Conservation (phyloP, 1,140 invertebrate species). For the Hydropsyche tenuis region DNA sequence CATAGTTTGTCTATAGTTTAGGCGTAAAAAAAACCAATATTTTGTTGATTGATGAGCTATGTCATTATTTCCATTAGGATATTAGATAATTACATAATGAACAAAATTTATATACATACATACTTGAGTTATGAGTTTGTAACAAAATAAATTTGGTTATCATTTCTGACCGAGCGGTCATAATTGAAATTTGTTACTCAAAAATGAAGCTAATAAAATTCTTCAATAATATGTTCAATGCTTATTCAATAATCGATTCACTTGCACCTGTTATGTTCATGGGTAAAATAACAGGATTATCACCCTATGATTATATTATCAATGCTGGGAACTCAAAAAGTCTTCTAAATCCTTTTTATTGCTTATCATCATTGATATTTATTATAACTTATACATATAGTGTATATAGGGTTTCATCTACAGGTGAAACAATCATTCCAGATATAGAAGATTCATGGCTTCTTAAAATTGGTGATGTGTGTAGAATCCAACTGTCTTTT, state of each 20-base stretch:
- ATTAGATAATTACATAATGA: too few relatives aligned
- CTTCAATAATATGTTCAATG: background rate
- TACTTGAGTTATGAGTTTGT: too few relatives aligned
- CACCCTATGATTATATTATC: background rate
- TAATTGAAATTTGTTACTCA: background rate
- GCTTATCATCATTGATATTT: background rate
- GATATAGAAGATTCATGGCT: background rate
- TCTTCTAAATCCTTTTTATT: background rate
- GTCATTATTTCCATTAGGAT: too few relatives aligned
- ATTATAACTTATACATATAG: background rate
- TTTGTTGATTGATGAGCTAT: too few relatives aligned
- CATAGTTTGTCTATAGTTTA: too few relatives aligned
- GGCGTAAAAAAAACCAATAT: too few relatives aligned
- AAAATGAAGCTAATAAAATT: slow-evolving; percentile 1
- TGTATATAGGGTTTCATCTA: background rate
- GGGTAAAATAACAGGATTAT: background rate
- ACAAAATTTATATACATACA: too few relatives aligned
- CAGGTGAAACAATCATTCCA: background rate
- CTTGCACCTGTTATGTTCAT: background rate
- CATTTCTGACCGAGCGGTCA: too few relatives aligned
- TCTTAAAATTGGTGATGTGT: background rate
- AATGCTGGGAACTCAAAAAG: background rate
- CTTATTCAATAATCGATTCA: background rate
- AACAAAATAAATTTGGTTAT: too few relatives aligned
- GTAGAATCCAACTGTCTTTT: background rate